Evolutionary conservation across 2,797 vertebrate genomes (phyloP), one percentile per base, ranked within the genome.

Genomic region (Synanceia verrucosa): DNA sequence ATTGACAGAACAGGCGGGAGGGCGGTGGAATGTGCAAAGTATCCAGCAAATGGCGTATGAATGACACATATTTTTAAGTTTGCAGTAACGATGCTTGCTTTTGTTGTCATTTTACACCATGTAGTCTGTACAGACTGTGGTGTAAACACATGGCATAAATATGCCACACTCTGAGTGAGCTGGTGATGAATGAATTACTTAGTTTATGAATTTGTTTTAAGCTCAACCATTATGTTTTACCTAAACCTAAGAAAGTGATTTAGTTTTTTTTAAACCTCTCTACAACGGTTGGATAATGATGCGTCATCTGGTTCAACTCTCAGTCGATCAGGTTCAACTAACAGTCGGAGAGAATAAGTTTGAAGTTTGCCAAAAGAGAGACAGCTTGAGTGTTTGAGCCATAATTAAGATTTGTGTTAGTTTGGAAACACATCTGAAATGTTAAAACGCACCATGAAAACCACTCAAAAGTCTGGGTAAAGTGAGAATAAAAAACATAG

Each of bases 1-100:
- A 73, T 73, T 78, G 79, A 65, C 75, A 65, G 50, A 65, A 76
- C 65, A 76, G 65, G 73, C 2, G 11, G 24, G n/a, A 11, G 37
- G 67, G 23, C 4, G 9, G 23, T 28, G 62, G 63, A 34, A 64
- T 6, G 28, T 9, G 60, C 28, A 31, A 31, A 36, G n/a, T 5
- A 10, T 55, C 19, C 41, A 43, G n/a, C 41, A 43, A 43, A 19
- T 19, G 41, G n/a, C 41, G 18, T 43, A 43, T 19, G 41, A 43
- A 19, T n/a, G 4, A 43, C 41, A 43, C 41, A 6, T n/a, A 19
- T 43, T 43, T 43, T 18, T n/a, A 43, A 43, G 41, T 43, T 9
- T 41, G 8, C 39, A 41, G n/a, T 33, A 33, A 33, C 10, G 2
- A 34, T 4, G 11, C 11, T 43, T 19, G 41, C 41, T 43, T 43